Conservation (phyloP, 2,113 vertebrate genomes). For the Miniopterus natalensis region DNA sequence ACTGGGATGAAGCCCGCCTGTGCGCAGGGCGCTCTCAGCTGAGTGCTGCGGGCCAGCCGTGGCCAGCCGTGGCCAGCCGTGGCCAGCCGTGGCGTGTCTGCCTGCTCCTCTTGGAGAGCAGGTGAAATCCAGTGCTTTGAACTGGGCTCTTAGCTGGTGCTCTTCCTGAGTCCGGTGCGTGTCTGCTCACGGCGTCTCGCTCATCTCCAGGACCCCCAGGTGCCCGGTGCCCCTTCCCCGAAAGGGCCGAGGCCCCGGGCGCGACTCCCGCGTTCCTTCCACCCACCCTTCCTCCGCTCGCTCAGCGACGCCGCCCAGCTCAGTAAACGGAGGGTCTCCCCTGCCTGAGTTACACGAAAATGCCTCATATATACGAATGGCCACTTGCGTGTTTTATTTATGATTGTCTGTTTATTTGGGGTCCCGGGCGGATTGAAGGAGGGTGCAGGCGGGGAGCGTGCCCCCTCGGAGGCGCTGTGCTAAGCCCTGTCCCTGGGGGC, state of each 20-base stretch:
- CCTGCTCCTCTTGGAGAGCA: accelerated
- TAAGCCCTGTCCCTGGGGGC: neutral
- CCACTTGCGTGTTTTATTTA: accelerated
- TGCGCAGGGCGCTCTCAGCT: accelerated
- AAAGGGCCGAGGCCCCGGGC: accelerated
- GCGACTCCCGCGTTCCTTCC: neutral
- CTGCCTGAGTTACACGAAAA: accelerated
- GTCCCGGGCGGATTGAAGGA: neutral
- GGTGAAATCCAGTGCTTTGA: neutral
- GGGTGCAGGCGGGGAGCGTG: accelerated
- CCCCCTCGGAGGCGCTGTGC: neutral
- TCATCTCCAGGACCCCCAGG: neutral
- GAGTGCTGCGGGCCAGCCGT: accelerated
- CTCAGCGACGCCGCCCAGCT: accelerated
- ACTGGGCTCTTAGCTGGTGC: neutral
- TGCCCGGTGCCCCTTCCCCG: neutral
- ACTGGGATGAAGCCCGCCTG: accelerated
- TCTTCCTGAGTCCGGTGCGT: neutral
- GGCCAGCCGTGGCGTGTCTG: accelerated
- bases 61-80: neutral
- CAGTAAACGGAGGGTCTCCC: accelerated
- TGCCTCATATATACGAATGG: accelerated
- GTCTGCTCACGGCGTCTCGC: neutral
- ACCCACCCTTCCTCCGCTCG: accelerated
- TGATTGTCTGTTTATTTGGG: no score